Evolutionary conservation across 2,888 invertebrate species (phyloP).

Genomic region (Agapostemon virescens): DNA sequence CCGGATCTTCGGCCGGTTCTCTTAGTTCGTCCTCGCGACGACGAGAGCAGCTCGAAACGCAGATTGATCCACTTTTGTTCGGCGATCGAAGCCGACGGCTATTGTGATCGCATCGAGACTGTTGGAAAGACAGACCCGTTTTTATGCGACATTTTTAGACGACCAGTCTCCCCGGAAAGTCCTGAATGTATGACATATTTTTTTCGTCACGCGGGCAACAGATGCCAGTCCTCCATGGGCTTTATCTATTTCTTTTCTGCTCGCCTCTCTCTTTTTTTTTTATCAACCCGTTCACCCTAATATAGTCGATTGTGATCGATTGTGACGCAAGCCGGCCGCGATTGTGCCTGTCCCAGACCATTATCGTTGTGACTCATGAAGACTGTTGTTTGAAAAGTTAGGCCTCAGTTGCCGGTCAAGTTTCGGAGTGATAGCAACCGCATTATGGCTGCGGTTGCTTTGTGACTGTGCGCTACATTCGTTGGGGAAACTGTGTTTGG

Average conservation of each 20-base stretch:
- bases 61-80: constrained; percentile 36
- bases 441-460: background rate
- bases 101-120: background rate
- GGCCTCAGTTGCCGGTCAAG: background rate
- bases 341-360: background rate
- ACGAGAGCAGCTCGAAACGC: constrained; percentile 31
- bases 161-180: background rate
- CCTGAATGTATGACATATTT: background rate
- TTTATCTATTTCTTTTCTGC: background rate
- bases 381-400: background rate
- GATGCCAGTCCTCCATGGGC: background rate
- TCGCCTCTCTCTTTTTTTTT: background rate
- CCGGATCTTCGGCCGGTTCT: constrained; percentile 39
- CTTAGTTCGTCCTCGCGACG: constrained; percentile 40
- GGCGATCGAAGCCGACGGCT: constrained; percentile 13
- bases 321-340: background rate
- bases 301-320: constrained; percentile 17
- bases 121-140: background rate
- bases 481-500: background rate
- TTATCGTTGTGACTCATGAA: constrained; percentile 13
- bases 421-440: background rate
- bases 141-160: background rate
- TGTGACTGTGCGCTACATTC: background rate
- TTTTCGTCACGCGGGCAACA: background rate
- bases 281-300: background rate